Evolutionary conservation across 2,797 vertebrate genomes (phyloP).

Genomic region (Sebastes elongatus): DNA sequence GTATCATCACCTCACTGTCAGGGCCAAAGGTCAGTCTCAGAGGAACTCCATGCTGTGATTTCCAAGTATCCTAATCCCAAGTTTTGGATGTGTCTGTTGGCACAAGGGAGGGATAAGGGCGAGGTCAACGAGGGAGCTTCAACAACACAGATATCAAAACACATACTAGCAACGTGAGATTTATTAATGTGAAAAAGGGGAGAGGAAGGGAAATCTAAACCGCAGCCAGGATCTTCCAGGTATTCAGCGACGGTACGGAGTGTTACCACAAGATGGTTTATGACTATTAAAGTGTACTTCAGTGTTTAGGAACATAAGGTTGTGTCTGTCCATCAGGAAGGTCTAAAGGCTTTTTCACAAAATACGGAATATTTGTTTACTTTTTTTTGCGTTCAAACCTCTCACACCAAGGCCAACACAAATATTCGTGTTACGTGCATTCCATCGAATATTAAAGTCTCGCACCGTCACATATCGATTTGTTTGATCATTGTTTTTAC

Average conservation of each 20-base stretch:
- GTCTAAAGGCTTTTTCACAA: neutral
- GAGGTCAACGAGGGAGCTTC: constrained; percentile 30
- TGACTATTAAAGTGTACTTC: neutral
- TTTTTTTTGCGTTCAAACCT: neutral
- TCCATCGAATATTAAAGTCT: too few relatives aligned
- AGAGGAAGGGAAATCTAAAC: constrained; percentile 15
- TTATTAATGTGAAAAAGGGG: constrained; percentile 15
- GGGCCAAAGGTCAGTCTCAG: neutral
- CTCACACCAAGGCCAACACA: neutral
- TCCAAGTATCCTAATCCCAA: constrained; percentile 33
- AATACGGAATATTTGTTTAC: neutral
- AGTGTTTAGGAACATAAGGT: neutral
- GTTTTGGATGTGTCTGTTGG: constrained; percentile 33
- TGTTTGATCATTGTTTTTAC: neutral
- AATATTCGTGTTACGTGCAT: neutral
- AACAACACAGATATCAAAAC: constrained; percentile 53
- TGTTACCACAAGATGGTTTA: neutral
- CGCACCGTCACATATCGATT: neutral
- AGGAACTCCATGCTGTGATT: constrained; percentile 19
- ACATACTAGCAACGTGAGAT: neutral
- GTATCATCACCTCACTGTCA: neutral
- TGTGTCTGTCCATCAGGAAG: neutral
- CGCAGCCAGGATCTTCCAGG: neutral
- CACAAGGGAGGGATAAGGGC: neutral
- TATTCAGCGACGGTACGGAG: neutral